These are phyloP conservation scores for Apostichopus japonicus DNA, from an alignment of 35 echinoderm and acorn worm species.

Conservation along the genomic window DNA sequence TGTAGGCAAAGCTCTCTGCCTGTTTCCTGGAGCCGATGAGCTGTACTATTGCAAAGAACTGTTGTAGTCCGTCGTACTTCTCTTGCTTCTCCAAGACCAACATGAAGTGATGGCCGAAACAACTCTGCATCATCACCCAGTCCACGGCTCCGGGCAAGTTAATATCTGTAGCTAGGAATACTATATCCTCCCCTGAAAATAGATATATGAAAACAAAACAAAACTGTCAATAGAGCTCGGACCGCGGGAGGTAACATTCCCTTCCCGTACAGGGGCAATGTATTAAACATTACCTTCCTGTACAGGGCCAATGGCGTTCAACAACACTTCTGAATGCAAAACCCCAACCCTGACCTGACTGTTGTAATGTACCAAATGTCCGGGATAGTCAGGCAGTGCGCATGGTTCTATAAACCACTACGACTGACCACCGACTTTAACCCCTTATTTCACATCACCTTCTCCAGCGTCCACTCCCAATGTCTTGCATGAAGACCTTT, in stretches of 20 bases:
- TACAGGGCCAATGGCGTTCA: too few species aligned
- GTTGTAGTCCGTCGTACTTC: constrained; percentile 96
- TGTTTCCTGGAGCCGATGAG: constrained; percentile 98
- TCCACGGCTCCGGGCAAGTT: constrained; percentile 97
- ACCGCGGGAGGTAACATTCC: neutral
- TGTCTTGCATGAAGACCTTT: too few species aligned
- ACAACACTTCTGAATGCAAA: too few species aligned
- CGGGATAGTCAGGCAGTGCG: too few species aligned
- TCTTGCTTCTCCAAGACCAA: constrained; percentile 97
- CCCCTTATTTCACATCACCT: too few species aligned
- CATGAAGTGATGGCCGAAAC: constrained; percentile 99
- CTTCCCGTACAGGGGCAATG: neutral
- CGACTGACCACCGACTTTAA: too few species aligned
- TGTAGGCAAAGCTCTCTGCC: constrained; percentile 99
- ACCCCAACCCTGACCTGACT: too few species aligned
- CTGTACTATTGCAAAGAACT: constrained; percentile 99
- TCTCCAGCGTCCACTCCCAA: too few species aligned
- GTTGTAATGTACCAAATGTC: too few species aligned
- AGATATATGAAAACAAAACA: neutral
- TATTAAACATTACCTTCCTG: neutral
- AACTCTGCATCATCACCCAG: constrained; percentile 99
- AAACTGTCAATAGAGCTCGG: neutral
- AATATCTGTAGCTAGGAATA: constrained; percentile 98
- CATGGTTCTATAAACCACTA: too few species aligned
- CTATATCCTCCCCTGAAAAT: constrained; percentile 95